A percentile compares a stretch with the other conserved stretches of the same genome.
These are phyloP conservation scores for Linyphia triangularis DNA, from an alignment of 2,888 invertebrate species.

Conservation along the genomic window DNA sequence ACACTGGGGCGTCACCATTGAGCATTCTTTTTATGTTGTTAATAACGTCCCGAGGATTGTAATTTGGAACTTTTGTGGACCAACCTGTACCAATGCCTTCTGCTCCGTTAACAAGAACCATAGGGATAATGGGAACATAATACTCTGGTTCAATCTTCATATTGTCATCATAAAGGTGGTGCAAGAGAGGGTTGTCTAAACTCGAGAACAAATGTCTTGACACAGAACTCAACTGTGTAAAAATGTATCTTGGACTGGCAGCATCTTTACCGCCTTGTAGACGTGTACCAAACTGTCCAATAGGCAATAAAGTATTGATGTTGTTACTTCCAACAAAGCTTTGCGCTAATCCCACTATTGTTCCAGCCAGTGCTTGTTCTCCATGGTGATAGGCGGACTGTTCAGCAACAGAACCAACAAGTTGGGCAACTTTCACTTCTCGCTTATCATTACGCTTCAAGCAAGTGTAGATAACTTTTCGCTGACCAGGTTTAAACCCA, in stretches of 20 bases:
- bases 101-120: constrained; percentile 97
- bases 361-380: constrained; percentile 94
- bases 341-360: constrained; percentile 98
- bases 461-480: constrained; percentile 96
- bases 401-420: constrained; percentile 98
- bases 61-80: constrained; percentile 98
- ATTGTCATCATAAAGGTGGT: constrained; percentile 95
- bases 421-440: constrained; percentile 97
- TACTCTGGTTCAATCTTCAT: constrained; percentile 95
- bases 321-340: constrained; percentile 99
- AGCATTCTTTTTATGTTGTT: constrained; percentile 88
- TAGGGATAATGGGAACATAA: constrained; percentile 96
- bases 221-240: constrained; percentile 90
- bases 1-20: constrained; percentile 87
- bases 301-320: constrained; percentile 94
- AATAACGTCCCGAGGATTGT: constrained; percentile 94
- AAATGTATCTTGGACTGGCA: constrained; percentile 98
- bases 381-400: constrained; percentile 99
- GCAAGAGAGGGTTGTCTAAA: constrained; percentile 92
- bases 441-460: constrained; percentile 96
- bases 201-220: constrained; percentile 92
- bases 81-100: constrained; percentile 98
- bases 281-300: constrained; percentile 97
- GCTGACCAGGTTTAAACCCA: constrained; percentile 96
- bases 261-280: constrained; percentile 95